phyloP scores from a whole-genome alignment of 2,797 vertebrate genomes.

The Crax fasciolata region DNA sequence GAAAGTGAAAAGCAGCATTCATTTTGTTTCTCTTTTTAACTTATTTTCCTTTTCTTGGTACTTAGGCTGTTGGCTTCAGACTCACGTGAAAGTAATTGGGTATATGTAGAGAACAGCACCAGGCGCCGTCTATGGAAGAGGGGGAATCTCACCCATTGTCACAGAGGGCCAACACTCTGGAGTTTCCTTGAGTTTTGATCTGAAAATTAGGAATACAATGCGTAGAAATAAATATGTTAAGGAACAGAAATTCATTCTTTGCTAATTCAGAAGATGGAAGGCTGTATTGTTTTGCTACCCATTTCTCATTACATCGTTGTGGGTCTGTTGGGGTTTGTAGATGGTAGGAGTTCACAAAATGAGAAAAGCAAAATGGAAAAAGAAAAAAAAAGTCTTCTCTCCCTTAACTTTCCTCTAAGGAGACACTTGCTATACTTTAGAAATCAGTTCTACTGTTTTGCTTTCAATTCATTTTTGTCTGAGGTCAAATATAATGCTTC shows the following conservation, averaged over 20 bases:
- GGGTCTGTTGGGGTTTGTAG: background rate
- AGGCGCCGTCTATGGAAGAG: background rate
- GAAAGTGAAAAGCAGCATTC: background rate
- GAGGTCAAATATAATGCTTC: background rate
- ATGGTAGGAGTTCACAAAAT: background rate
- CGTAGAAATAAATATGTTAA: background rate
- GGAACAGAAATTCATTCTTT: background rate
- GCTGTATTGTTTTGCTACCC: background rate
- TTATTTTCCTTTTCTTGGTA: background rate
- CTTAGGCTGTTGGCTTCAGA: background rate
- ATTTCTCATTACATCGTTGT: background rate
- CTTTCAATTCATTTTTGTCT: background rate
- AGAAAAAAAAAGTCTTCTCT: background rate
- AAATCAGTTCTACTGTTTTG: background rate
- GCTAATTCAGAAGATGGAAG: background rate
- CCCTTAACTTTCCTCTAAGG: background rate
- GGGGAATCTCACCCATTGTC: background rate
- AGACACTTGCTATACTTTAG: background rate
- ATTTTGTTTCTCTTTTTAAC: background rate
- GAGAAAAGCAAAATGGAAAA: background rate
- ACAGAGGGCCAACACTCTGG: background rate
- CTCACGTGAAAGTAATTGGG: background rate
- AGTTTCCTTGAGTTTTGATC: background rate
- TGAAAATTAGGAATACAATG: background rate
- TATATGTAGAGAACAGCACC: background rate